Evolutionary conservation across 2,888 invertebrate species (phyloP).

Genomic region (Ernsta delagoae): DNA sequence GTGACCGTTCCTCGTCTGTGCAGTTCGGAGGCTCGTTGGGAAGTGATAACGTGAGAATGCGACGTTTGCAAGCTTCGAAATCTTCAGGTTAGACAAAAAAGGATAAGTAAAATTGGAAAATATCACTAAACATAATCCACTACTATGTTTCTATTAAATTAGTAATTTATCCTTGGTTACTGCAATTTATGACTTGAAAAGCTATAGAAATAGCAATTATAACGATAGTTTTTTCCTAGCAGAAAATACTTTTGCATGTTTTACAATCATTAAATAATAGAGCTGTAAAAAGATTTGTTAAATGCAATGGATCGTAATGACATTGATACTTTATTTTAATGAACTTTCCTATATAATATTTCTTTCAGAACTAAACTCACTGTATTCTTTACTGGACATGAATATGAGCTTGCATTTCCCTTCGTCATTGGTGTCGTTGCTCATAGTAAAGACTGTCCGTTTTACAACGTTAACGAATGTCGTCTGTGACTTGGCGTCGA

Average conservation of each 20-base stretch:
- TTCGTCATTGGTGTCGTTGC: constrained; percentile 51
- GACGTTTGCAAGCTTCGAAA: constrained; percentile 83
- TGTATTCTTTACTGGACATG: constrained; percentile 84
- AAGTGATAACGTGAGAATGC: constrained; percentile 81
- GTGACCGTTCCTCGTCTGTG: constrained; percentile 80
- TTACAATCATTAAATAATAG: no score
- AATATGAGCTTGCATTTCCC: constrained; percentile 81
- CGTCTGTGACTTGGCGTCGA: constrained; percentile 81
- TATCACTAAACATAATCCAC: no score
- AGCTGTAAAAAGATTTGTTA: no score
- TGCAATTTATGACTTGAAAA: no score
- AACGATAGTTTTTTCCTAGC: no score
- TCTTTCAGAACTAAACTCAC: constrained; percentile 61
- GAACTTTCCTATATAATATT: background rate
- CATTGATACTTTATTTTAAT: no score
- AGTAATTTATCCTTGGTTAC: no score
- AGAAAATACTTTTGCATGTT: no score
- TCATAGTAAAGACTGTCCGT: constrained; percentile 62
- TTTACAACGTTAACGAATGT: constrained; percentile 77
- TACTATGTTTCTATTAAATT: no score
- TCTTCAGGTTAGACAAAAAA: constrained; percentile 56
- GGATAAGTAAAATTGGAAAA: no score
- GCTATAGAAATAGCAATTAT: no score
- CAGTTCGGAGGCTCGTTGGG: constrained; percentile 81
- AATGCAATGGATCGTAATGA: no score